Percentiles rank a stretch among this genome's conserved stretches.
Conservation (phyloP, 2,797 vertebrate genomes). For the Oryzias dopingdopingensis region DNA sequence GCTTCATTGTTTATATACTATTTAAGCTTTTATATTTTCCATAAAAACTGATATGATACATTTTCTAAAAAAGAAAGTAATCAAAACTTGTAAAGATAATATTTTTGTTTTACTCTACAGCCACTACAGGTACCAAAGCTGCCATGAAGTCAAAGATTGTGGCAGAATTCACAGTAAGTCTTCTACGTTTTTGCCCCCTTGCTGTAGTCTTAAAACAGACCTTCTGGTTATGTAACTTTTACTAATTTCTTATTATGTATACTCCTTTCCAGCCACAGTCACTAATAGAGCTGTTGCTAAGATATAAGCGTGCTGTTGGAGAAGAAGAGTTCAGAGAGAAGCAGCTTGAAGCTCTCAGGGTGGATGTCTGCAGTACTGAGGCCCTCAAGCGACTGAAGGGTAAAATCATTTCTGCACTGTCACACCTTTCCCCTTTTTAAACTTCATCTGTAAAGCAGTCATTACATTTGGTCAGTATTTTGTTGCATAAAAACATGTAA, state of each 20-base stretch:
- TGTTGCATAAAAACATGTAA: no score
- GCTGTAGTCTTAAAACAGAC: background rate
- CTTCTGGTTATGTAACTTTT: no score
- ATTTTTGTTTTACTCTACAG: conserved; percentile 50
- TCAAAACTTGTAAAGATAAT: background rate
- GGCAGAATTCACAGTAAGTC: conserved; percentile 93
- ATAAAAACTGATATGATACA: background rate
- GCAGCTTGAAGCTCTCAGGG: conserved; percentile 88
- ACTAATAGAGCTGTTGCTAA: conserved; percentile 86
- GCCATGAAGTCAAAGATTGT: conserved; percentile 97
- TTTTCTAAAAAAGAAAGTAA: background rate
- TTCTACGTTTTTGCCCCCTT: background rate
- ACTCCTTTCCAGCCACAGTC: conserved; percentile 80
- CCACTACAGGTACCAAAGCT: conserved; percentile 84
- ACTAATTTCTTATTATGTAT: conserved; percentile 3
- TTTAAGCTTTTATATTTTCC: background rate
- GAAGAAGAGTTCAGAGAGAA: conserved; percentile 93
- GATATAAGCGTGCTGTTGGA: conserved; percentile 82
- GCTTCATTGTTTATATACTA: background rate
- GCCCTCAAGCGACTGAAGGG: conserved; percentile 97
- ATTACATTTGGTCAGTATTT: background rate
- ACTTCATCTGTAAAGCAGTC: background rate
- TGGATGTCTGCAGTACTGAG: conserved; percentile 93
- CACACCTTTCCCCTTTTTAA: conserved; percentile 1
- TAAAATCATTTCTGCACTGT: conserved; percentile 43